Conservation (phyloP, 2,113 vertebrate species). For the Sinocyclocheilus anophthalmus region DNA sequence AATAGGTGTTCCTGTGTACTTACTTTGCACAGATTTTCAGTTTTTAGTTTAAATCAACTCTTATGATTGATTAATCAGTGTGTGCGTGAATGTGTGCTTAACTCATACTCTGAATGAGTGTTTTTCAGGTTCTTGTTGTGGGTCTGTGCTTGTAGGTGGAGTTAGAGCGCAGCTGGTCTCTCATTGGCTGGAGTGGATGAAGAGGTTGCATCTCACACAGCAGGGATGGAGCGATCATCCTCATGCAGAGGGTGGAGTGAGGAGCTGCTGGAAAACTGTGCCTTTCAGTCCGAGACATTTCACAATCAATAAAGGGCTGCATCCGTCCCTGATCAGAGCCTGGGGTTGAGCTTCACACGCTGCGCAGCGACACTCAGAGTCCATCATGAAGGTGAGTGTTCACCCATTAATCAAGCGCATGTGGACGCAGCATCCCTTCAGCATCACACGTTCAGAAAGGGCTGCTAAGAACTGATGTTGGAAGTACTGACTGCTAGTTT, state of each 20-base stretch:
- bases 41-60: neutral
- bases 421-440: neutral
- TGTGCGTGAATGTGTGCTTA: neutral
- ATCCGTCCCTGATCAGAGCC: neutral
- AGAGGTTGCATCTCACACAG: neutral
- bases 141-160: neutral
- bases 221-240: neutral
- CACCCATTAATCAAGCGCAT: neutral
- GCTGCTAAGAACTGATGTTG: neutral
- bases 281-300: neutral
- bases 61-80: neutral
- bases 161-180: neutral
- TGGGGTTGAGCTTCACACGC: neutral
- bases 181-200: neutral
- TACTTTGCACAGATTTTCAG: neutral
- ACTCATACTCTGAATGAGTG: neutral
- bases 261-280: neutral
- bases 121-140: neutral
- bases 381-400: constrained; percentile 25
- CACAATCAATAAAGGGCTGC: neutral
- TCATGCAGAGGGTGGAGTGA: neutral
- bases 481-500: neutral
- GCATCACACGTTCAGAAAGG: neutral
- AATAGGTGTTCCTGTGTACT: neutral
- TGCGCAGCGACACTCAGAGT: neutral